Evolutionary conservation across 2,888 invertebrate genomes (phyloP).

Genomic region (Trisateles emortualis): DNA sequence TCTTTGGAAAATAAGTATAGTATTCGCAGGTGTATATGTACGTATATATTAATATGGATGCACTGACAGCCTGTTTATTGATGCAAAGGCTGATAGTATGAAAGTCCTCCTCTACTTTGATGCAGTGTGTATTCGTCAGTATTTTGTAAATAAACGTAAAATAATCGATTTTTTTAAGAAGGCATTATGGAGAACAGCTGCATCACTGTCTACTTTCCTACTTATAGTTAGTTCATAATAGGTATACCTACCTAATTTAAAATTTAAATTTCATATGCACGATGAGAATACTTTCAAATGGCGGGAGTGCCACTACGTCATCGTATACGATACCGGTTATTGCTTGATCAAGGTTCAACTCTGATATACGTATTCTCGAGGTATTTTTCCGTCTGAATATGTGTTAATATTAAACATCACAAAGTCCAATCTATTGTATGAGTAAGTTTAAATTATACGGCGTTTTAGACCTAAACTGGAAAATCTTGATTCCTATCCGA

Average conservation of each 20-base stretch:
- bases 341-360: conserved; percentile 35
- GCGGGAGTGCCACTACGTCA: conserved; percentile 53
- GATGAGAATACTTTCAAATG: conserved; percentile 32
- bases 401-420: conserved; percentile 10
- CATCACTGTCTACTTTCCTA: not conserved
- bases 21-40: too few species aligned
- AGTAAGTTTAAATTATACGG: conserved; percentile 28
- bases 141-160: too few species aligned
- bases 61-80: too few species aligned
- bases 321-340: conserved; percentile 29
- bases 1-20: too few species aligned
- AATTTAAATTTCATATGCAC: not conserved
- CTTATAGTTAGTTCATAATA: not conserved
- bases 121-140: too few species aligned
- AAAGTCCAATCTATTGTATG: conserved; percentile 40
- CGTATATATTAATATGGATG: too few species aligned
- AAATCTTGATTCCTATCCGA: conserved; percentile 54
- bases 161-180: too few species aligned
- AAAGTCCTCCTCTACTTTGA: too few species aligned
- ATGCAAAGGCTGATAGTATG: too few species aligned
- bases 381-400: conserved; percentile 9
- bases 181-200: not conserved
- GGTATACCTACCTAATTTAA: not conserved
- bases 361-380: conserved; percentile 14
- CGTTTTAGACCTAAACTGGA: conserved; percentile 57